These are phyloP conservation scores for Tenthredo notha DNA, from an alignment of 2,888 invertebrate genomes.

Conservation along the genomic window DNA sequence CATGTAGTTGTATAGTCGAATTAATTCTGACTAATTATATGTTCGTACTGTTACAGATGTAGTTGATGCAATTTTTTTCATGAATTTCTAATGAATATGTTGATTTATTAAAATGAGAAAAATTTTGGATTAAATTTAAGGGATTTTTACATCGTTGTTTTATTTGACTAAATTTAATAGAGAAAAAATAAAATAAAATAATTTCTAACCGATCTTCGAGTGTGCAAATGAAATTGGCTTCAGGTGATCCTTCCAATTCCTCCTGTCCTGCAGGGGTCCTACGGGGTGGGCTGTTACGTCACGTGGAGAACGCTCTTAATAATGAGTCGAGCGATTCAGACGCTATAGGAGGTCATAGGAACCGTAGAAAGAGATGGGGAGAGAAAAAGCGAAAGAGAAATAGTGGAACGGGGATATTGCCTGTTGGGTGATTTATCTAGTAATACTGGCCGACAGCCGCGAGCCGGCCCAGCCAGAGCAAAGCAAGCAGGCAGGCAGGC, in stretches of 20 bases:
- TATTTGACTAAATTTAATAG: neutral
- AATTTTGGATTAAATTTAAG: neutral
- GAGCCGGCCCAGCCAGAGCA: slow-evolving; percentile 66
- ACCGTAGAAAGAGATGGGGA: slow-evolving; percentile 25
- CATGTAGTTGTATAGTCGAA: neutral
- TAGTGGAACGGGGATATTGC: slow-evolving; percentile 75
- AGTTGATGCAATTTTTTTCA: neutral
- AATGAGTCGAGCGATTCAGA: slow-evolving; percentile 45
- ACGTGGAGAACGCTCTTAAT: slow-evolving; percentile 45
- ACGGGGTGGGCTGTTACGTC: neutral
- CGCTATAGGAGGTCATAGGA: slow-evolving; percentile 54
- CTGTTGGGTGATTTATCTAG: slow-evolving; percentile 79
- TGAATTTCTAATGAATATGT: neutral
- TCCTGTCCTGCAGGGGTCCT: neutral
- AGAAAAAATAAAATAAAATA: neutral
- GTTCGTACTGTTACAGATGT: neutral
- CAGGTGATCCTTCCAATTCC: slow-evolving; percentile 1
- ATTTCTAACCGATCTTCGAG: neutral
- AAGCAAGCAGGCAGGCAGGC: slow-evolving; percentile 66
- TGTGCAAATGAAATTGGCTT: slow-evolving; percentile 2
- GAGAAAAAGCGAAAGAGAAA: slow-evolving; percentile 42
- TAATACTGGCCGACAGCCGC: slow-evolving; percentile 78
- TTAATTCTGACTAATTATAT: neutral
- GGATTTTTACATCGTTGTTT: neutral
- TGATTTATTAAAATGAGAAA: neutral